phyloP scores from a whole-genome alignment of 2,113 vertebrate genomes.

The western clawed frog (Xenopus tropicalis) region DNA sequence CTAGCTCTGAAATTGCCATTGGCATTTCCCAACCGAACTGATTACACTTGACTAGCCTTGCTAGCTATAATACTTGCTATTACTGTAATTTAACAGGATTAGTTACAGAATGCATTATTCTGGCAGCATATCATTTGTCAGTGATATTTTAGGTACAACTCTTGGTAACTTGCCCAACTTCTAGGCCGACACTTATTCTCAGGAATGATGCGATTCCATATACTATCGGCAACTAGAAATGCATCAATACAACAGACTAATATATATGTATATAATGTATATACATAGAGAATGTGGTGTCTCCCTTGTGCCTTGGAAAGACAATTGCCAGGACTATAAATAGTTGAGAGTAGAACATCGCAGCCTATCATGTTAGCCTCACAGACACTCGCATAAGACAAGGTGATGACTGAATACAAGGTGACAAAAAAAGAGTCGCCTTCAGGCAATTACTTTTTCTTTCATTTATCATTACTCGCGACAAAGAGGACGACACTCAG shows the following conservation, averaged over 20 bases:
- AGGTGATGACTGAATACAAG: constrained; percentile 1
- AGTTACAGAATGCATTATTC: neutral
- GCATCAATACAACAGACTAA: neutral
- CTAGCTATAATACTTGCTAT: neutral
- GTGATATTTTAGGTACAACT: neutral
- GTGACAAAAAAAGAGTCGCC: constrained; percentile 2
- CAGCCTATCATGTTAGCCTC: neutral
- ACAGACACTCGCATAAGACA: neutral
- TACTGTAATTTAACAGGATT: neutral
- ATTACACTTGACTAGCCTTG: no score
- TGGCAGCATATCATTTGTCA: neutral
- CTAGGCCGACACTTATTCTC: neutral
- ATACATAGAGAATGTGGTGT: neutral
- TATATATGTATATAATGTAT: neutral
- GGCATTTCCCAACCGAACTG: no score
- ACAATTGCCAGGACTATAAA: neutral
- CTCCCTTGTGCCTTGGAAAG: neutral
- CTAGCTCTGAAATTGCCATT: no score
- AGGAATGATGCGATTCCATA: neutral
- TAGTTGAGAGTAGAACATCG: neutral
- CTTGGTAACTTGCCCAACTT: neutral
- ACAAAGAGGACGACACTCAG: constrained; percentile 4
- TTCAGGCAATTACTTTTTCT: neutral
- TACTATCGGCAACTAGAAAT: neutral
- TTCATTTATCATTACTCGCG: neutral